Evolutionary conservation across 2,797 vertebrate species (phyloP), one percentile per base, ranked within the genome.

Genomic region (Lophius americanus): DNA sequence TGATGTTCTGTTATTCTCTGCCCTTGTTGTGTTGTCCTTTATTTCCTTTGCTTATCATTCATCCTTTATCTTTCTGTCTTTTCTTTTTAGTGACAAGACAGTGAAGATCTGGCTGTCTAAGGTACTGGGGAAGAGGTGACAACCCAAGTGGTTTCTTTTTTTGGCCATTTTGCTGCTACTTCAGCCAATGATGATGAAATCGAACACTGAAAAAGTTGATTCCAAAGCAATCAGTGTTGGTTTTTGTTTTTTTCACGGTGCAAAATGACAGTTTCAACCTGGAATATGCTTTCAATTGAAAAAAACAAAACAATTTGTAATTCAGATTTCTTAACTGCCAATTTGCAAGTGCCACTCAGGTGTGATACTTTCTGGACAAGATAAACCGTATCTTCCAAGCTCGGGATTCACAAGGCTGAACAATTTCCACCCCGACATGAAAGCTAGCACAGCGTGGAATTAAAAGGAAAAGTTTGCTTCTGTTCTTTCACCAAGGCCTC

Each of bases 41-140:
- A 52, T 55, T 56, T 58, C 54, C 33, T 52, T 61, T 23, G 6
- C 76, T 78, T 56, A 47, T 63, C 63, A 51, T 54, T 51, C 14
- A 63, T 41, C 50, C 70, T 10, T 36, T 4, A 13, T 9, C 58
- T n/a, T 14, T 32, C 32, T 44, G 43, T 59, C 23, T 32, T 43
- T 14, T 72, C 65, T 70, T 77, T 55, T 54, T 89, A 98, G 97
- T 2, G 96, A 98, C 94, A 93, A 93, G 92, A 96, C 93, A 9
- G 96, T 98, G 93, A 98, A 98, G 94, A 93, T 98, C 88, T 98
- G 96, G 96, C 79, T 84, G 70, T 89, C 89, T 49, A 94, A 93
- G 88, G 86, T 90, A 78, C 92, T 89, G 79, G 93, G 89, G 87
- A 94, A 92, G 82, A 94, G 91, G 90, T 95, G 93, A 94, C 77